These are phyloP conservation scores for Pyralis farinalis DNA, from an alignment of 2,888 invertebrate species.

Conservation along the genomic window DNA sequence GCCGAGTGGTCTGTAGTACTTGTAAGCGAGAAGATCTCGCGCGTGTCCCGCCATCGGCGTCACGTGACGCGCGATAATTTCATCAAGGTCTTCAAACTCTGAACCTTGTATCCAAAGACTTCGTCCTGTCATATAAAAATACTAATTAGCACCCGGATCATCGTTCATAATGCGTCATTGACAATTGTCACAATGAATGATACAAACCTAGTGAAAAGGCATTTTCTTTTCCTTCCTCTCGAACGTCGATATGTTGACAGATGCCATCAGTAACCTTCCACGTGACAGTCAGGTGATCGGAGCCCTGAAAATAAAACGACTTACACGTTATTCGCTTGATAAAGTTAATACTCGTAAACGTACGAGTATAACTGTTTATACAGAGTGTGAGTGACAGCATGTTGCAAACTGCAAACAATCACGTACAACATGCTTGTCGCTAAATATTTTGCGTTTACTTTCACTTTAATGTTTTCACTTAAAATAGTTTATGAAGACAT, in stretches of 20 bases:
- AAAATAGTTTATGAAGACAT: no score
- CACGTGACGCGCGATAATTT: conserved; percentile 98
- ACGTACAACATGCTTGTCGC: no score
- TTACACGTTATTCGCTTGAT: no score
- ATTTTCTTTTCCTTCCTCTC: conserved; percentile 98
- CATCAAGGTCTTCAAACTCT: conserved; percentile 99
- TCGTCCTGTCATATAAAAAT: conserved; percentile 46
- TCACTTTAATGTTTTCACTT: no score
- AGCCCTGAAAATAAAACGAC: conserved; percentile 76
- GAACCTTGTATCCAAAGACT: conserved; percentile 93
- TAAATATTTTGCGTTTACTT: no score
- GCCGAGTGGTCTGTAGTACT: conserved; percentile 91
- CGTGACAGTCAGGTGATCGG: conserved; percentile 97
- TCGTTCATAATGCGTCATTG: background rate
- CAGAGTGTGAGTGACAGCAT: no score
- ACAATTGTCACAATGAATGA: no score
- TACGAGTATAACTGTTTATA: no score
- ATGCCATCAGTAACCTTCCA: conserved; percentile 98
- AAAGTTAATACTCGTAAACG: no score
- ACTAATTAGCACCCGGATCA: background rate
- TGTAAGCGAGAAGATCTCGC: conserved; percentile 94
- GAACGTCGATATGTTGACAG: conserved; percentile 97
- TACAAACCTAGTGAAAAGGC: conserved; percentile 94
- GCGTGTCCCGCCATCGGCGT: conserved; percentile 98
- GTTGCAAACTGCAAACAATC: no score